These are phyloP conservation scores for Folsomia manolachei DNA, from an alignment of 2,888 invertebrate genomes.

Conservation along the genomic window DNA sequence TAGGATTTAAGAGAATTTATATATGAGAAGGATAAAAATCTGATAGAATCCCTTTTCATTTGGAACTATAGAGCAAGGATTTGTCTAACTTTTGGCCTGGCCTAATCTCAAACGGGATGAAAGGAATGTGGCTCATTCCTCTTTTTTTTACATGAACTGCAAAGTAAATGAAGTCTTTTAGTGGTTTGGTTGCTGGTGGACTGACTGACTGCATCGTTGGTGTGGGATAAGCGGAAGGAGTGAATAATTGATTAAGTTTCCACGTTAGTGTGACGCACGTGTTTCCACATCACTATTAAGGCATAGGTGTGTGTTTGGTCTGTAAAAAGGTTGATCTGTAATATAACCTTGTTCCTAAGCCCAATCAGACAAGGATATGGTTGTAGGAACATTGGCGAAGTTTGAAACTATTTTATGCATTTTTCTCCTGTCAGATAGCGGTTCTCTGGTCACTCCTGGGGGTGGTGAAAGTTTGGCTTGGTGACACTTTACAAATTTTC, in stretches of 20 bases:
- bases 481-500: neutral
- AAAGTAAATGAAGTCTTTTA: neutral
- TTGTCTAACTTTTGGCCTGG: neutral
- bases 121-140: neutral
- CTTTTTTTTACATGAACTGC: neutral
- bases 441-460: neutral
- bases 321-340: neutral
- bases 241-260: conserved; percentile 13
- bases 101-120: neutral
- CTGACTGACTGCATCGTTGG: too few species aligned
- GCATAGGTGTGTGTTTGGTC: neutral
- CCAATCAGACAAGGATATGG: neutral
- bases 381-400: neutral
- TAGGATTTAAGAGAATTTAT: too few species aligned
- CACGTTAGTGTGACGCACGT: conserved; percentile 14
- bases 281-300: neutral
- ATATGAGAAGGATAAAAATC: too few species aligned
- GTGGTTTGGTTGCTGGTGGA: too few species aligned
- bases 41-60: too few species aligned
- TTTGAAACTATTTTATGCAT: neutral
- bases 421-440: neutral
- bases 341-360: neutral
- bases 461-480: neutral
- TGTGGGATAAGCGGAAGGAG: neutral
- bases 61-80: neutral